Conservation (phyloP, 2,113 vertebrate genomes). For the Corythoichthys haematopterus region DNA sequence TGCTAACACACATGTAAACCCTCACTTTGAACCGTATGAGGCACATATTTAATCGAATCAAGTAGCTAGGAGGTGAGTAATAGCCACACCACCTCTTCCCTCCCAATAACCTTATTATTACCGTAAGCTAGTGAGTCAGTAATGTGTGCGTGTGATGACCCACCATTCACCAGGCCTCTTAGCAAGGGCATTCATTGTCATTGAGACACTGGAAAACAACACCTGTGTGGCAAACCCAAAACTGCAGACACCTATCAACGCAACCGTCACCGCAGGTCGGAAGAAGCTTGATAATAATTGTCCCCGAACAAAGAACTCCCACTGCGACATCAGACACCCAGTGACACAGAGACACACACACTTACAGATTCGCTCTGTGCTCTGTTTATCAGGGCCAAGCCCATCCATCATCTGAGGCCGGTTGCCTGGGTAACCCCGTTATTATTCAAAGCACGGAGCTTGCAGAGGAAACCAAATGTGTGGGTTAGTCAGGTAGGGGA, state of each 20-base stretch:
- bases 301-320: slow-evolving; percentile 40
- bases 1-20: neutral
- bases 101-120: slow-evolving; percentile 34
- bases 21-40: slow-evolving; percentile 17
- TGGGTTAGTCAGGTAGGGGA: slow-evolving; percentile 28
- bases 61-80: slow-evolving; percentile 31
- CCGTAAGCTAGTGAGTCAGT: slow-evolving; percentile 41
- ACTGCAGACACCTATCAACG: neutral
- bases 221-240: neutral
- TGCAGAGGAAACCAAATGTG: slow-evolving; percentile 36
- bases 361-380: slow-evolving; percentile 21
- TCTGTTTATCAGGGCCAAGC: slow-evolving; percentile 59
- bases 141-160: slow-evolving; percentile 17
- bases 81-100: slow-evolving; percentile 11
- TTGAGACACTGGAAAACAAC: slow-evolving; percentile 11
- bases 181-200: slow-evolving; percentile 33
- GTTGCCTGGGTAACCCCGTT: slow-evolving; percentile 69
- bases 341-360: slow-evolving; percentile 34
- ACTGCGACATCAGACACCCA: slow-evolving; percentile 40
- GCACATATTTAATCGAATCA: slow-evolving; percentile 37
- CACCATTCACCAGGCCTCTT: slow-evolving; percentile 9
- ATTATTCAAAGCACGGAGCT: slow-evolving; percentile 70
- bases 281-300: slow-evolving; percentile 29
- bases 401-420: slow-evolving; percentile 60
- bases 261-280: slow-evolving; percentile 2